Evolutionary conservation across 2,888 invertebrate species (phyloP).

Genomic region (Papilio protenor): DNA sequence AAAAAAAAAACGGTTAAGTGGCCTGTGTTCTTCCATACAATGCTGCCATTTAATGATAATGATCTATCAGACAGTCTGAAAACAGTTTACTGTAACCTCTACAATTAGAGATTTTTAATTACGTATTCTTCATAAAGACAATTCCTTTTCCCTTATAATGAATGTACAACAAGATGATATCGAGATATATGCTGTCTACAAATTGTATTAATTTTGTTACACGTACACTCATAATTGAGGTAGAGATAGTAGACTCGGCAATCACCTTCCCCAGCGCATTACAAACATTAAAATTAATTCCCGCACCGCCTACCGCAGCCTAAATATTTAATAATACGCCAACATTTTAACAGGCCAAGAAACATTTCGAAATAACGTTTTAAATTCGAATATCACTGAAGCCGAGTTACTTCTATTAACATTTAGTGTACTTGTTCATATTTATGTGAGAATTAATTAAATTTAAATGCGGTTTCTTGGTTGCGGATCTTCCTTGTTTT

Average conservation of each 20-base stretch:
- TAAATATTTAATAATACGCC: conserved; percentile 18
- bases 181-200: conserved; percentile 50
- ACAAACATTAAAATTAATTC: conserved; percentile 22
- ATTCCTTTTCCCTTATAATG: not conserved
- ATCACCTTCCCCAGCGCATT: conserved; percentile 3
- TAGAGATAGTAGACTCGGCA: conserved; percentile 41
- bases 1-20: too few relatives aligned
- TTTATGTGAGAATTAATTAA: not conserved
- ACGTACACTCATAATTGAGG: conserved; percentile 27
- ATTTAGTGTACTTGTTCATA: not conserved
- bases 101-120: not conserved
- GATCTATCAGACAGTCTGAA: not conserved
- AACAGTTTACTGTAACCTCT: not conserved
- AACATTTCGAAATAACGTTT: not conserved
- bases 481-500: not conserved
- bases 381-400: not conserved
- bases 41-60: too few relatives aligned
- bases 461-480: not conserved
- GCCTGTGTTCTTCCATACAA: too few relatives aligned
- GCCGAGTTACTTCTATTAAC: not conserved
- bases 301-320: not conserved
- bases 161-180: not conserved
- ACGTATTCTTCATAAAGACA: not conserved
- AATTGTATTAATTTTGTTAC: conserved; percentile 17
- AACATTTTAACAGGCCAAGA: not conserved